Evolutionary conservation across 1,140 invertebrate genomes (phyloP).

Genomic region (Delia radicum): DNA sequence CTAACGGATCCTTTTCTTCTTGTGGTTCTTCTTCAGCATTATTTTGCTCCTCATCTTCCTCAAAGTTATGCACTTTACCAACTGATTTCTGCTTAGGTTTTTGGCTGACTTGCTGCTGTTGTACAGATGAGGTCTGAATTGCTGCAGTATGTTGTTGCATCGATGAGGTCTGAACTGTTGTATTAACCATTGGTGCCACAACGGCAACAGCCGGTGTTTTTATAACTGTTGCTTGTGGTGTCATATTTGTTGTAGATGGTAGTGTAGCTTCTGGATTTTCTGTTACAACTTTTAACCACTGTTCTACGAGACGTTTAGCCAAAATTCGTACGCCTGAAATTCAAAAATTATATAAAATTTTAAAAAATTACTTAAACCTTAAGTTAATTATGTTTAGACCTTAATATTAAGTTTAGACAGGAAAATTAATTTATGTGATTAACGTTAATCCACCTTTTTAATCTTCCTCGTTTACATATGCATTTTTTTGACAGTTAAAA

Average conservation of each 20-base stretch:
- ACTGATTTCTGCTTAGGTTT: neutral
- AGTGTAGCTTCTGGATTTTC: slow-evolving; percentile 32
- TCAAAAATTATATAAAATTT: too few species aligned
- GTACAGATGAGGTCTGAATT: slow-evolving; percentile 12
- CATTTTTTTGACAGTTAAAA: too few species aligned
- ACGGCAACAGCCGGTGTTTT: slow-evolving; percentile 23
- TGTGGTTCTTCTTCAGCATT: slow-evolving; percentile 11
- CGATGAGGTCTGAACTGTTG: too few species aligned
- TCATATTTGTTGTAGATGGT: slow-evolving; percentile 10
- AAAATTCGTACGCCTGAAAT: slow-evolving; percentile 68
- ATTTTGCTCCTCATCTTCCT: neutral
- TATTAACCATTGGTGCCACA: slow-evolving; percentile 17
- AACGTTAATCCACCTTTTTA: too few species aligned
- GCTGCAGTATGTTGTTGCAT: neutral
- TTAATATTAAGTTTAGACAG: too few species aligned
- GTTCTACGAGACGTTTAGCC: slow-evolving; percentile 80
- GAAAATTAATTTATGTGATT: too few species aligned
- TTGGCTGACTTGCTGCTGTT: neutral
- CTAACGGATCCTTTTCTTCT: slow-evolving; percentile 29
- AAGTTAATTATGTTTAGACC: too few species aligned
- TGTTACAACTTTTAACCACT: slow-evolving; percentile 85
- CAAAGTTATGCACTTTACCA: neutral
- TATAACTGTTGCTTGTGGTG: slow-evolving; percentile 18
- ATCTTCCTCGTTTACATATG: too few species aligned
- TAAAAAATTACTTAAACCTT: too few species aligned